A percentile compares a stretch with the other conserved stretches of the same genome.
Evolutionary conservation across 1,140 invertebrate species (phyloP).

Genomic region (Drosophila sp.): DNA sequence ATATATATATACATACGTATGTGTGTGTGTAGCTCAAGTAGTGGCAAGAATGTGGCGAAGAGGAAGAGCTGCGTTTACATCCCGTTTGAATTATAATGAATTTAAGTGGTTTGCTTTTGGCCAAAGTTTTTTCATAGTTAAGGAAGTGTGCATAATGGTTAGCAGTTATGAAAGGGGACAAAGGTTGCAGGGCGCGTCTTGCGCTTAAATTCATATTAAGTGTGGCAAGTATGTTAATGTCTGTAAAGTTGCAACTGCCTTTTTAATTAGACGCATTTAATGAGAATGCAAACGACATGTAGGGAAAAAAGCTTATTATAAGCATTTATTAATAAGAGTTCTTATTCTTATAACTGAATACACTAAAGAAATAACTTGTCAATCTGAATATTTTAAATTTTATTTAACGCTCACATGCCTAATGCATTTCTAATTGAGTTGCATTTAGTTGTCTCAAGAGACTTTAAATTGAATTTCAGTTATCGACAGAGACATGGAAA

Average conservation of each 20-base stretch:
- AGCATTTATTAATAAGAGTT: no score
- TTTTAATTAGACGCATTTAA: slow-evolving; percentile 44
- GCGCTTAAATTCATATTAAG: slow-evolving; percentile 65
- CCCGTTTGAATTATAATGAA: slow-evolving; percentile 64
- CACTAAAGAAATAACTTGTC: no score
- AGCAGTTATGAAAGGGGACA: not conserved
- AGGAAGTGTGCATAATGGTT: slow-evolving; percentile 33
- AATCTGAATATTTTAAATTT: not conserved
- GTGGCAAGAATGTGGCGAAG: not conserved
- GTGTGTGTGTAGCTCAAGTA: not conserved
- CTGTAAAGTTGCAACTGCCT: slow-evolving; percentile 42
- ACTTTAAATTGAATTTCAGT: slow-evolving; percentile 32
- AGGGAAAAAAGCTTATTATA: not conserved
- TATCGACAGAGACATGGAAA: slow-evolving; percentile 28
- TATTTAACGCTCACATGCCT: not conserved
- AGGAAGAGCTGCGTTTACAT: slow-evolving; percentile 43
- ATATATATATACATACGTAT: not conserved
- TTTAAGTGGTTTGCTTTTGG: slow-evolving; percentile 62
- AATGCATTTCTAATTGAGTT: not conserved
- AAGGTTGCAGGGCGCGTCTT: slow-evolving; percentile 19
- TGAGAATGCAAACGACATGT: slow-evolving; percentile 13
- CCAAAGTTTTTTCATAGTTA: slow-evolving; percentile 49
- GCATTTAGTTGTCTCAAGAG: not conserved
- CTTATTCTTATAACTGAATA: no score
- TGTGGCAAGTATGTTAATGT: slow-evolving; percentile 40